A percentile compares a stretch with the other conserved stretches of the same genome.
Conservation (phyloP, 2,113 vertebrate genomes). For the Gavialis gangeticus region DNA sequence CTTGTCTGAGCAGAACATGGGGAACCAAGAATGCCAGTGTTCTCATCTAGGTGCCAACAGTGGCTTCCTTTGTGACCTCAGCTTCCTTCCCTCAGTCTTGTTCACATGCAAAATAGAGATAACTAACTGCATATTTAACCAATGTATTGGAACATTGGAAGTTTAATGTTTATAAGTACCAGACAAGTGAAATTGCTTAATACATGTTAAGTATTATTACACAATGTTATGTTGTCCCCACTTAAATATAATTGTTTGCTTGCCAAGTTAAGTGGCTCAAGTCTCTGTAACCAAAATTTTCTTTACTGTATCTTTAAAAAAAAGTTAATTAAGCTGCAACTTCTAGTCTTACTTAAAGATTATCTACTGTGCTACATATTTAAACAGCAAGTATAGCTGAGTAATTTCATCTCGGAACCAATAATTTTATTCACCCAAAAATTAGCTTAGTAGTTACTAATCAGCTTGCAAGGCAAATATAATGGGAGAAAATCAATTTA, state of each 20-base stretch:
- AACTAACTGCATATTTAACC: conserved; percentile 27
- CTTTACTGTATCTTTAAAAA: neutral
- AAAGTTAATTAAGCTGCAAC: conserved; percentile 9
- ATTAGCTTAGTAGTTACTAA: conserved; percentile 59
- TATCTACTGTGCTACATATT: neutral
- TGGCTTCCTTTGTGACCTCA: neutral
- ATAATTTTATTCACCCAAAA: conserved; percentile 56
- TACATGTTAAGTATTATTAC: conserved; percentile 27
- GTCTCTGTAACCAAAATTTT: neutral
- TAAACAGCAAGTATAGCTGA: conserved; percentile 35
- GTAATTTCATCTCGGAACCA: conserved; percentile 52
- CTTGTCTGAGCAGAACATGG: neutral
- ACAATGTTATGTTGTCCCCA: neutral
- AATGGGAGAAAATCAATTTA: conserved; percentile 44
- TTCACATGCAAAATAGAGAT: neutral
- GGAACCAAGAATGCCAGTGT: neutral
- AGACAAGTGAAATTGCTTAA: neutral
- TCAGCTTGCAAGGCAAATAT: conserved; percentile 52
- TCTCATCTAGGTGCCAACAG: neutral
- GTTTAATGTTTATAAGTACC: conserved; percentile 14
- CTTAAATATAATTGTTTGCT: conserved; percentile 17
- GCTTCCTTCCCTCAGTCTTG: neutral
- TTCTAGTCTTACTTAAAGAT: conserved; percentile 60
- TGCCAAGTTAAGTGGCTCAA: conserved; percentile 31
- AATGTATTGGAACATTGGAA: conserved; percentile 31